Percentiles rank a stretch among this genome's conserved stretches.
phyloP scores from a whole-genome alignment of 2,888 invertebrate species.

The Plagodis dolabraria region DNA sequence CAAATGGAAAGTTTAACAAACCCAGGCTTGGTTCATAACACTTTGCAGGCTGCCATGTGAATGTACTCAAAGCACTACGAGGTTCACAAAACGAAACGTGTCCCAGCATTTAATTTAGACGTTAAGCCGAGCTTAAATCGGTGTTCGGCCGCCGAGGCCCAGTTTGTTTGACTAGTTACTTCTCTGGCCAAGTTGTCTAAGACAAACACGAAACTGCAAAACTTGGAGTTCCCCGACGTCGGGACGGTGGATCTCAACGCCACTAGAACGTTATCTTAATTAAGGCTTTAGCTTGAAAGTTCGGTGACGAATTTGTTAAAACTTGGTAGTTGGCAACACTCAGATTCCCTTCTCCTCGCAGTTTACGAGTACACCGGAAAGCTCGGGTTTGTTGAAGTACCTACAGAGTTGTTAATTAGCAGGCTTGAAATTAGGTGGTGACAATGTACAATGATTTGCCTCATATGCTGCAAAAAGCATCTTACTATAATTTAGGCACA shows the following conservation, averaged over 20 bases:
- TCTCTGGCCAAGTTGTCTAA: conserved; percentile 74
- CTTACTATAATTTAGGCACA: no score
- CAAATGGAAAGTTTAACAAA: conserved; percentile 40
- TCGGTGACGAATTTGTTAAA: conserved; percentile 67
- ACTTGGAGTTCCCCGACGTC: conserved; percentile 55
- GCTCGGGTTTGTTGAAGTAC: conserved; percentile 16
- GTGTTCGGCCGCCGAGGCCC: conserved; percentile 39
- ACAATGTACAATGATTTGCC: no score
- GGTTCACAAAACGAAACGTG: conserved; percentile 53
- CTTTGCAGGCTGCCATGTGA: conserved; percentile 40
- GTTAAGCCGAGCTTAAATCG: conserved; percentile 56
- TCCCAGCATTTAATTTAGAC: conserved; percentile 68
- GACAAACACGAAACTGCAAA: conserved; percentile 76
- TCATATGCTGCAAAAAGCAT: no score
- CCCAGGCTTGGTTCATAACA: conserved; percentile 40
- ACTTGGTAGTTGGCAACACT: conserved; percentile 50
- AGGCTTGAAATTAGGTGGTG: no score
- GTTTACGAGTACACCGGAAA: conserved; percentile 35
- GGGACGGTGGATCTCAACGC: conserved; percentile 52
- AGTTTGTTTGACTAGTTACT: conserved; percentile 74
- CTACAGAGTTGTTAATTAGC: conserved; percentile 29
- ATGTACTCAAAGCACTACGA: conserved; percentile 38
- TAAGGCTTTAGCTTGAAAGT: conserved; percentile 61
- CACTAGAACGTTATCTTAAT: conserved; percentile 70
- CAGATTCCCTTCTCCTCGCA: conserved; percentile 8